Evolutionary conservation across 2,888 invertebrate genomes (phyloP).

Genomic region (Tenthredo amoena): DNA sequence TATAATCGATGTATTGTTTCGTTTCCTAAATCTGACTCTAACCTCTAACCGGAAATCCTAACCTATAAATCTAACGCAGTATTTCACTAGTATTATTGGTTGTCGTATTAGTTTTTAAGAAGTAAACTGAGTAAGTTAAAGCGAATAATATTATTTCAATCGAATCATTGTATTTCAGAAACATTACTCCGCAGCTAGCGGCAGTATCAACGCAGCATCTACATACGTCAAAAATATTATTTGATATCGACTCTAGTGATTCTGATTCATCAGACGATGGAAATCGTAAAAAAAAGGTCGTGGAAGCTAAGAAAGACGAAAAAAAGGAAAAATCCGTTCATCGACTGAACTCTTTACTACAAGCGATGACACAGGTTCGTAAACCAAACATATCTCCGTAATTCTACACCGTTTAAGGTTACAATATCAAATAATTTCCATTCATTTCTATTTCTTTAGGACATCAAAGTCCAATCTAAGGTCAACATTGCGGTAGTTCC

Average conservation of each 20-base stretch:
- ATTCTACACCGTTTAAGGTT: background rate
- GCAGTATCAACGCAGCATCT: constrained; percentile 57
- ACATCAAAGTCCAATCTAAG: constrained; percentile 59
- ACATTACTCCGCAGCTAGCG: constrained; percentile 54
- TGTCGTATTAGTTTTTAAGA: background rate
- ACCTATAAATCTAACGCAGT: background rate
- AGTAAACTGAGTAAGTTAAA: background rate
- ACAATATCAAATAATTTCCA: background rate
- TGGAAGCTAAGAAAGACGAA: constrained; percentile 49
- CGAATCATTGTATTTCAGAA: constrained; percentile 56
- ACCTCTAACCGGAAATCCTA: constrained; percentile 8
- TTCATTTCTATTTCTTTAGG: constrained; percentile 41
- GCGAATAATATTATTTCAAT: background rate
- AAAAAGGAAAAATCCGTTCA: constrained; percentile 53
- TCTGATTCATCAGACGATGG: constrained; percentile 59
- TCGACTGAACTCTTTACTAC: constrained; percentile 59
- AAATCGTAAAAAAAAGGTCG: constrained; percentile 14
- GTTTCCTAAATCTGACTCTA: background rate
- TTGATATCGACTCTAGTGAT: constrained; percentile 58
- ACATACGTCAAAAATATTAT: constrained; percentile 58
- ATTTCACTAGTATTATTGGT: background rate
- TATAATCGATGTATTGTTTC: background rate
- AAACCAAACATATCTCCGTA: background rate
- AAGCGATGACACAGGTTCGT: constrained; percentile 56
- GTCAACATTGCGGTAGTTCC: background rate